Conservation (phyloP, 2,113 vertebrate genomes). For the Seriola quinqueradiata region DNA sequence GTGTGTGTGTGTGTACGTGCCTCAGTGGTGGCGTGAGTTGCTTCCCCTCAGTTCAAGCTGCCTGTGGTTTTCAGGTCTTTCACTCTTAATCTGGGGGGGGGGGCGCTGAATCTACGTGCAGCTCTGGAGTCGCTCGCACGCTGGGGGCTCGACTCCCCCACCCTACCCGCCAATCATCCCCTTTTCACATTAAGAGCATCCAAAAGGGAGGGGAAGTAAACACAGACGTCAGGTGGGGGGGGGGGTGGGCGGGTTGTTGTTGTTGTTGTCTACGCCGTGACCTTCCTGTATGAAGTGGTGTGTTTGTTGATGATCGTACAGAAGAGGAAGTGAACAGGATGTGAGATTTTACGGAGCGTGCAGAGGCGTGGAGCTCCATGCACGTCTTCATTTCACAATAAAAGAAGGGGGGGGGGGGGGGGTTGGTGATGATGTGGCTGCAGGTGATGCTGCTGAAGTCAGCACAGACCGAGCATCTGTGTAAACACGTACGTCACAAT, state of each 20-base stretch:
- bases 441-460: neutral
- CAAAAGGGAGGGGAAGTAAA: neutral
- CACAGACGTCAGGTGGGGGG: slow-evolving; percentile 18
- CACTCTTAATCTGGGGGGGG: neutral
- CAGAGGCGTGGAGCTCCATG: neutral
- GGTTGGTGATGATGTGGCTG: neutral
- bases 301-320: neutral
- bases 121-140: neutral
- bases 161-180: neutral
- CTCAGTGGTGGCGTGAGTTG: neutral
- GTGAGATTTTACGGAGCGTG: neutral
- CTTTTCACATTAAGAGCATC: neutral
- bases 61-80: neutral
- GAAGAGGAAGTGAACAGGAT: neutral
- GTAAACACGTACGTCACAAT: no score
- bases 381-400: neutral
- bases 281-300: slow-evolving; percentile 1
- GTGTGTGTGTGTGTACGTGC: slow-evolving; percentile 11
- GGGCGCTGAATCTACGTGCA: no score
- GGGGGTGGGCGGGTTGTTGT: no score
- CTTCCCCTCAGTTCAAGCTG: neutral
- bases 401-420: no score
- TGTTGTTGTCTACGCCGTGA: neutral
- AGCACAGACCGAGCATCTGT: no score
- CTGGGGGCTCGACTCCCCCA: neutral